Conservation (phyloP, 2,888 invertebrate species). For the Mantis religiosa region DNA sequence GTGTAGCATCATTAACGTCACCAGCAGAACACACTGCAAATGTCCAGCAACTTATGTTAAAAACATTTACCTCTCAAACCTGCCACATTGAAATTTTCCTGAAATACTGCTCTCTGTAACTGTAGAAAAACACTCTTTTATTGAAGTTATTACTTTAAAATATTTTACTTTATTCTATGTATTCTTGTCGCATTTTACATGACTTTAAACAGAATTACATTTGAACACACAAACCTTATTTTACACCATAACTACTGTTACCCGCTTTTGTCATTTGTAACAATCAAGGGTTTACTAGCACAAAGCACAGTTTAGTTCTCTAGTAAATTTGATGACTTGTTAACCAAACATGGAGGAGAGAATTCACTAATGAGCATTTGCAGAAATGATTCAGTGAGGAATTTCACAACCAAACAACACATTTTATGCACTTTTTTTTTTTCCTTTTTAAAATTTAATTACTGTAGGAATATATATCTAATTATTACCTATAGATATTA, state of each 20-base stretch:
- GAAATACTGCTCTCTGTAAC: too few relatives aligned
- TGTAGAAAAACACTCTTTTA: too few relatives aligned
- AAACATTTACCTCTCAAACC: too few relatives aligned
- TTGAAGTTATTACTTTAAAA: not conserved
- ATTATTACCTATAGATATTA: not conserved
- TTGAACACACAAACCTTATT: not conserved
- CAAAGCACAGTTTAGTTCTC: not conserved
- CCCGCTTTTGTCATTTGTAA: not conserved
- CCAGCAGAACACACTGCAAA: too few relatives aligned
- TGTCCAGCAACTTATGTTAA: too few relatives aligned
- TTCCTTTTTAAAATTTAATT: not conserved
- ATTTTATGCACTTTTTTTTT: not conserved
- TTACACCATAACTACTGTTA: not conserved
- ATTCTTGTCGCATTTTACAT: not conserved
- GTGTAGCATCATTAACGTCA: too few relatives aligned
- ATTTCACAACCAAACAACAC: conserved; percentile 15
- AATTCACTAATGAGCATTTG: not conserved
- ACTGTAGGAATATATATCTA: not conserved
- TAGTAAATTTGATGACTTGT: not conserved
- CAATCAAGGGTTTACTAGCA: not conserved
- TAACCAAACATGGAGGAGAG: not conserved
- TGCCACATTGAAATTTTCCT: too few relatives aligned
- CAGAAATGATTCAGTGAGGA: not conserved
- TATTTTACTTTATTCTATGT: not conserved
- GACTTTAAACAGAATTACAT: not conserved